Evolutionary conservation across 2,113 vertebrate genomes (phyloP).

Genomic region (Lophotis ruficrista): DNA sequence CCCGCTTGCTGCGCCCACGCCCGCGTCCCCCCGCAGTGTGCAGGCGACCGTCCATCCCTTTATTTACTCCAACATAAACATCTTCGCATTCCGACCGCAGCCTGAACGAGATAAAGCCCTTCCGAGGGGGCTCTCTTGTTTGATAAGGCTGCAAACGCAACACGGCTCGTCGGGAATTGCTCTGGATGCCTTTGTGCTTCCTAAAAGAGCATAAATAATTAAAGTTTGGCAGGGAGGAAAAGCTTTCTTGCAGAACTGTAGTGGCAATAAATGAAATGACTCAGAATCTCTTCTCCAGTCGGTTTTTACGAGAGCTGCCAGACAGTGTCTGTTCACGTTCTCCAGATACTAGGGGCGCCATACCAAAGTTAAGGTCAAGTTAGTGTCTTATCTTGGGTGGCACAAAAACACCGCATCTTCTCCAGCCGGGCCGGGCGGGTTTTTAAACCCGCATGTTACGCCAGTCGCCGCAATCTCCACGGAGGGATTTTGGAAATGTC

Average conservation of each 20-base stretch:
- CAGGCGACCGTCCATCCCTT: not conserved
- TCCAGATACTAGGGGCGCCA: constrained; percentile 87
- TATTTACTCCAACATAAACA: constrained; percentile 39
- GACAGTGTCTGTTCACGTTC: constrained; percentile 85
- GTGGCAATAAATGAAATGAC: constrained; percentile 88
- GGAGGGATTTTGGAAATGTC: constrained; percentile 55
- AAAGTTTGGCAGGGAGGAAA: constrained; percentile 86
- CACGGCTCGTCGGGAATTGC: constrained; percentile 60
- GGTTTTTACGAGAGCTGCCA: constrained; percentile 87
- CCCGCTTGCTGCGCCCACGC: not conserved
- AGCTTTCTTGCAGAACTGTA: constrained; percentile 86
- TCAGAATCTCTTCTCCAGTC: constrained; percentile 87
- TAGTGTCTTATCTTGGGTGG: constrained; percentile 88
- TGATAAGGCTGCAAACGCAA: constrained; percentile 66
- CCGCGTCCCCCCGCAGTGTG: not conserved
- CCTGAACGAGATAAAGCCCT: constrained; percentile 41
- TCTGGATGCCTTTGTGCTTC: constrained; percentile 77
- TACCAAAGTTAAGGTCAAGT: constrained; percentile 99
- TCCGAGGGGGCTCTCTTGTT: not conserved
- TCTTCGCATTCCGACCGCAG: constrained; percentile 38
- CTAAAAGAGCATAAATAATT: constrained; percentile 86
- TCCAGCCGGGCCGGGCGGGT: constrained; percentile 13
- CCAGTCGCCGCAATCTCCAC: constrained; percentile 19
- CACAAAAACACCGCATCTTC: constrained; percentile 75
- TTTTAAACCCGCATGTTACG: constrained; percentile 14